phyloP scores from a whole-genome alignment of 2,113 vertebrate genomes.

The Parus major region DNA sequence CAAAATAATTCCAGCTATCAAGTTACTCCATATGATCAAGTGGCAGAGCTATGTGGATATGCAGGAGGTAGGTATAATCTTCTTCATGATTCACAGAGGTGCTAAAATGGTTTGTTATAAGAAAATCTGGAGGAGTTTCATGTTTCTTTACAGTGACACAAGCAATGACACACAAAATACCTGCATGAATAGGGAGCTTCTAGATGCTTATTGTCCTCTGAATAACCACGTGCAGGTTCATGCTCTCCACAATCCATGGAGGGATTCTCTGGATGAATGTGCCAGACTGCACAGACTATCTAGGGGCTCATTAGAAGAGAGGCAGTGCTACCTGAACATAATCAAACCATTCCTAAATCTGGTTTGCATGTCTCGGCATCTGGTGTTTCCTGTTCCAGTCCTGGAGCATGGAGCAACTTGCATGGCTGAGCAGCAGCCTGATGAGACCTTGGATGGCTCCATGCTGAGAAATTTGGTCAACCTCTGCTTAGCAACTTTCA shows the following conservation, averaged over 20 bases:
- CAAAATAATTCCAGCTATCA: neutral
- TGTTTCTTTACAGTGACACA: neutral
- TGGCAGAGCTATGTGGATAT: neutral
- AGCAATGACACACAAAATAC: neutral
- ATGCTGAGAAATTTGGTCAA: neutral
- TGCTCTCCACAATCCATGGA: neutral
- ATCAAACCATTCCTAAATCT: neutral
- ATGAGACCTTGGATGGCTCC: neutral
- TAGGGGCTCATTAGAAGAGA: neutral
- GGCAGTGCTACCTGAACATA: neutral
- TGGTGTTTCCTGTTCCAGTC: conserved; percentile 47
- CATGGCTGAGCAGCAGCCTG: neutral
- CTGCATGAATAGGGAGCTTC: neutral
- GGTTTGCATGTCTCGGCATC: conserved; percentile 57
- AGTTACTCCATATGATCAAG: neutral
- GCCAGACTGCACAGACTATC: neutral
- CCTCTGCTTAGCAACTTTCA: neutral
- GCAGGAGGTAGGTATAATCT: neutral
- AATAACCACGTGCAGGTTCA: neutral
- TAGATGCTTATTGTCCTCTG: neutral
- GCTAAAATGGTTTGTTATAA: neutral
- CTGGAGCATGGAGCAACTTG: neutral
- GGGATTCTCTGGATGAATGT: neutral
- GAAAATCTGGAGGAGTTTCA: neutral
- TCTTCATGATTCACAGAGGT: neutral